Evolutionary conservation across 2,113 vertebrate genomes (phyloP).

Genomic region (Platichthys stellatus): DNA sequence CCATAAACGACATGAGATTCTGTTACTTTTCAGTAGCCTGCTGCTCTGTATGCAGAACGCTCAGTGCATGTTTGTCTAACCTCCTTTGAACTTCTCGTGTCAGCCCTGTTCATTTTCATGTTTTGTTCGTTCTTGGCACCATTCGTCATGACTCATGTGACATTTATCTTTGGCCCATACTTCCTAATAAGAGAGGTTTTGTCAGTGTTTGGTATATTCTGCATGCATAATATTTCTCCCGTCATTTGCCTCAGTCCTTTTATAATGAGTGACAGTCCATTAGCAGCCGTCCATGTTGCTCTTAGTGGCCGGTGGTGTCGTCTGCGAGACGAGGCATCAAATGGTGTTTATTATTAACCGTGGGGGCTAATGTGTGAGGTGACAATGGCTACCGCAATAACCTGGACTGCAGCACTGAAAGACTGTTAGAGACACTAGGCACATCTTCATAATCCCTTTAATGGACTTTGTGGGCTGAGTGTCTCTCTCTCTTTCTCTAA

Average conservation of each 20-base stretch:
- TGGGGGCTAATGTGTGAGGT: conserved; percentile 61
- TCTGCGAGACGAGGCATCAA: conserved; percentile 51
- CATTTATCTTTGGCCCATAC: conserved; percentile 27
- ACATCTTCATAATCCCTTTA: conserved; percentile 69
- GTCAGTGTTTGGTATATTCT: conserved; percentile 6
- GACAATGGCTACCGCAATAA: conserved; percentile 63
- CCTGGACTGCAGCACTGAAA: conserved; percentile 56
- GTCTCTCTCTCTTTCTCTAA: conserved; percentile 7
- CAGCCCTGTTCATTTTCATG: conserved; percentile 1
- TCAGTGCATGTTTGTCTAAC: conserved; percentile 16
- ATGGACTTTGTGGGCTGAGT: conserved; percentile 56
- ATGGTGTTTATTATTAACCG: conserved; percentile 58
- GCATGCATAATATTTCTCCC: conserved; percentile 28
- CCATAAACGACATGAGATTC: conserved; percentile 41
- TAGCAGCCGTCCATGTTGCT: conserved; percentile 45
- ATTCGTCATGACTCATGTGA: conserved; percentile 23
- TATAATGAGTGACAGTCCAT: conserved; percentile 57
- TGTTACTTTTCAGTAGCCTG: conserved; percentile 16
- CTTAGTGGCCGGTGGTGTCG: conserved; percentile 50
- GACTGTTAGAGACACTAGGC: conserved; percentile 44
- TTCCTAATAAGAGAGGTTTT: conserved; percentile 34
- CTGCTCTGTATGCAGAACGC: conserved; percentile 5
- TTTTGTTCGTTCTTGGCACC: conserved; percentile 32
- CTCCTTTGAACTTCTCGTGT: conserved; percentile 9
- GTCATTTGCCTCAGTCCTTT: conserved; percentile 46